These are phyloP conservation scores for Phymatocera aterrima DNA, from an alignment of 2,888 invertebrate genomes.

Conservation along the genomic window DNA sequence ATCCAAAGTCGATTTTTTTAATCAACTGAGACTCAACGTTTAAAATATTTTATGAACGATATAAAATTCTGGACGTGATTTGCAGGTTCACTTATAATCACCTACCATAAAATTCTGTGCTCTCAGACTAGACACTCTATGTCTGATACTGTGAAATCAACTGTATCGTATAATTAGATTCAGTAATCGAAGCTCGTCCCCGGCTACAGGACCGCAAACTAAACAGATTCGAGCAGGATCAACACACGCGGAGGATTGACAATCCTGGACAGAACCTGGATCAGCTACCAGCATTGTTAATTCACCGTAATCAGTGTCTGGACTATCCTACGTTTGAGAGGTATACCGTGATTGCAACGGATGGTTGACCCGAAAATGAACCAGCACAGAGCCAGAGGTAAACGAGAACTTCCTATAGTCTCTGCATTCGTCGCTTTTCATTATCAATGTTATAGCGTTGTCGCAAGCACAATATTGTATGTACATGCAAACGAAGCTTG, in stretches of 20 bases:
- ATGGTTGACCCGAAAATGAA: background rate
- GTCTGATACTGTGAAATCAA: background rate
- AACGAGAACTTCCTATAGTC: background rate
- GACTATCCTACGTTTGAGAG: background rate
- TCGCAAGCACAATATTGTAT: too few species aligned
- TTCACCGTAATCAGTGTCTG: slow-evolving; percentile 9
- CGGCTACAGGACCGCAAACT: background rate
- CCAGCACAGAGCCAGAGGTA: background rate
- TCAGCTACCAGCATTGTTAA: slow-evolving; percentile 4
- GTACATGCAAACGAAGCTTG: background rate
- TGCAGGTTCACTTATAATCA: background rate
- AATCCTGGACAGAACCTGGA: background rate
- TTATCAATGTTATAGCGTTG: too few species aligned
- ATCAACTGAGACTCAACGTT: too few species aligned
- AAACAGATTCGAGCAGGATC: background rate
- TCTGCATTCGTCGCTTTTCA: background rate
- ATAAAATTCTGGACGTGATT: too few species aligned
- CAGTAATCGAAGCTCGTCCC: background rate
- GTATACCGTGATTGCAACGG: background rate
- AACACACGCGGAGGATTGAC: too few species aligned
- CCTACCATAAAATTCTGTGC: background rate
- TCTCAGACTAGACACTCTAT: background rate
- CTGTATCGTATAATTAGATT: background rate
- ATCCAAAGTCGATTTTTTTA: too few species aligned
- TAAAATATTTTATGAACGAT: too few species aligned